Evolutionary conservation across 2,113 vertebrate genomes (phyloP), one percentile per base, ranked within the genome.

Genomic region (Romanogobio albipinnatus): DNA sequence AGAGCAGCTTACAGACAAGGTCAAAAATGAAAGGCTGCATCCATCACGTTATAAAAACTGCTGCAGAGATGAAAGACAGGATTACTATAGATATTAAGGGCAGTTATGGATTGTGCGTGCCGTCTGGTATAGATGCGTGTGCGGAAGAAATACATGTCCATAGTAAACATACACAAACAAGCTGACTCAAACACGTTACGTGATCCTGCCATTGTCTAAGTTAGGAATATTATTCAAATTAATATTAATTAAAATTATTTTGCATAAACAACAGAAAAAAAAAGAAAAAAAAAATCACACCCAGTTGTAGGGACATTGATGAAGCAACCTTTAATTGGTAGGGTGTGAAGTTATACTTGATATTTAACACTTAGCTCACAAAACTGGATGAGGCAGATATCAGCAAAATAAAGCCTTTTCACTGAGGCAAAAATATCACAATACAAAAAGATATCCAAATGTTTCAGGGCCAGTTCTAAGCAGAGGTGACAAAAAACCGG

Each of bases 301-400:
- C 58, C 77, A 64, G 56, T 14, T 22, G 11, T 29, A 61, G 19
- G 3, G 4, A 80, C 19, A 53, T 26, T 70, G 9, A 26, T 33
- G 15, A 47, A 17, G 5, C 13, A 39, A 43, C 43, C 47, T 80
- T 17, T 47, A 80, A 80, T 64, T 47, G 77, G n/a, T 15, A 62
- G 58, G 77, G 77, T 45, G 39, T 80, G 58, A 62, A 47, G 77
- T 64, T 80, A 47, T 15, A 80, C 58, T 62, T 64, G 77, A 43
- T 62, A 47, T 26, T 79, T 79, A 47, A 62, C 58, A 62, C 58
- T 62, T 29, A 62, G 62, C 76, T 79, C 39, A 64, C 77, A 79
- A 64, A 79, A 79, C 77, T 62, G 36, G 77, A 79, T 79, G 36
- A 79, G 77, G 36, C 58, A 19, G 58, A 79, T 26, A 15, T 29